These are phyloP conservation scores for Pseudochirops corinnae DNA, from an alignment of 2,797 vertebrate genomes.

Conservation along the genomic window DNA sequence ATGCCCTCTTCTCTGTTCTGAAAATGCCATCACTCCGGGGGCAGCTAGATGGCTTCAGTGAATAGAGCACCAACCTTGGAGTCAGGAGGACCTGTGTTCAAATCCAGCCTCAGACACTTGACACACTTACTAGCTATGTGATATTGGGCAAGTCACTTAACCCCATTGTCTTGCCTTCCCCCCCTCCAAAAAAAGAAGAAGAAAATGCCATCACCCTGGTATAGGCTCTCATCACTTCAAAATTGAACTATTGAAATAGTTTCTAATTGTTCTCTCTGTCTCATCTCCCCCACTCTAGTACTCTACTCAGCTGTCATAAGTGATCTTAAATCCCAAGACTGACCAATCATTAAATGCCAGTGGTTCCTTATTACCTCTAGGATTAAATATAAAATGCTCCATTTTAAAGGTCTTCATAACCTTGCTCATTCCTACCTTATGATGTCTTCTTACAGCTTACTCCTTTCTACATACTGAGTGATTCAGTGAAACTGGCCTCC, in stretches of 20 bases:
- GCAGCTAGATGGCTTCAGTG: too few species aligned
- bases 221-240: background rate
- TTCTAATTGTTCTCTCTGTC: background rate
- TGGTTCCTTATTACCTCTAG: background rate
- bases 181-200: too few species aligned
- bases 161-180: too few species aligned
- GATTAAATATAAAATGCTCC: background rate
- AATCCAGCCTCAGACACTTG: too few species aligned
- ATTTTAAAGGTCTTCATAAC: background rate
- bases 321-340: background rate
- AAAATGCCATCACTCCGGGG: background rate
- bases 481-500: background rate
- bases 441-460: background rate
- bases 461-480: background rate
- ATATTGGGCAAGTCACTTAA: too few species aligned
- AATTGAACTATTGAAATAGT: background rate
- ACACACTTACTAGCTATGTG: too few species aligned
- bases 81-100: too few species aligned
- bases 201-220: background rate
- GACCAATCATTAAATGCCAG: background rate
- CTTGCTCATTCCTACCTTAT: background rate
- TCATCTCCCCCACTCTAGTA: background rate
- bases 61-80: too few species aligned
- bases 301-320: background rate
- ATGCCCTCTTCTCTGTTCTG: background rate